phyloP scores from a whole-genome alignment of 2,888 invertebrate species.

The Drosophila peninsularis region DNA sequence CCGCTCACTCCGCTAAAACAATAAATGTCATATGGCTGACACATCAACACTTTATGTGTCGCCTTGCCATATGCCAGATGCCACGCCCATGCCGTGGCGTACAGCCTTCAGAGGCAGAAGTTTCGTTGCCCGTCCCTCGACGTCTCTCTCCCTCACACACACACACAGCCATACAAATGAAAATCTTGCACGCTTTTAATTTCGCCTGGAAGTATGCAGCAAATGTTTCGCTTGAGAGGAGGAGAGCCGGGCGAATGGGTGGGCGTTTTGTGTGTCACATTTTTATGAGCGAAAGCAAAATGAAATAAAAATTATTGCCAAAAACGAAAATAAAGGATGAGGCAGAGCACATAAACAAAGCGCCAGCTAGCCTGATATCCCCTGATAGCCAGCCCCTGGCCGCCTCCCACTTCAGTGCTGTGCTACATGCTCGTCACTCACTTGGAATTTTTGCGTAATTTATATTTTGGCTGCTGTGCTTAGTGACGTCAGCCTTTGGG shows the following conservation, averaged over 20 bases:
- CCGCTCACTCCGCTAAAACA: conserved; percentile 49
- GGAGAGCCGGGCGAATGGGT: background rate
- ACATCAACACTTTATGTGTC: conserved; percentile 79
- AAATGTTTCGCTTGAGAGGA: conserved; percentile 39
- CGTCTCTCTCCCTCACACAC: background rate
- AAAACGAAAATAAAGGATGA: conserved; percentile 56
- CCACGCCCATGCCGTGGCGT: conserved; percentile 18
- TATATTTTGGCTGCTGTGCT: conserved; percentile 57
- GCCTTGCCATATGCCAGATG: conserved; percentile 47
- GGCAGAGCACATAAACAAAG: conserved; percentile 35
- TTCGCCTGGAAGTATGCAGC: conserved; percentile 68
- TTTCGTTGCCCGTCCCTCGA: background rate
- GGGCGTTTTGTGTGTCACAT: conserved; percentile 50
- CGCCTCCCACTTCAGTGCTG: background rate
- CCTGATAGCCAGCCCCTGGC: background rate
- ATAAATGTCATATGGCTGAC: conserved; percentile 79
- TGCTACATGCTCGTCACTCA: conserved; percentile 43
- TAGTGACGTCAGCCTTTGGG: conserved; percentile 41
- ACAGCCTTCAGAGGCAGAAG: background rate
- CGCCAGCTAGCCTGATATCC: conserved; percentile 5
- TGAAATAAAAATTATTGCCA: conserved; percentile 70
- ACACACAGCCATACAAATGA: conserved; percentile 43
- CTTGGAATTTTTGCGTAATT: conserved; percentile 65
- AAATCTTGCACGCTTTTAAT: conserved; percentile 78
- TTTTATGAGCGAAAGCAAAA: conserved; percentile 69